Conservation (phyloP, 2,888 invertebrate species). For the Hirtodrosophila confusa region DNA sequence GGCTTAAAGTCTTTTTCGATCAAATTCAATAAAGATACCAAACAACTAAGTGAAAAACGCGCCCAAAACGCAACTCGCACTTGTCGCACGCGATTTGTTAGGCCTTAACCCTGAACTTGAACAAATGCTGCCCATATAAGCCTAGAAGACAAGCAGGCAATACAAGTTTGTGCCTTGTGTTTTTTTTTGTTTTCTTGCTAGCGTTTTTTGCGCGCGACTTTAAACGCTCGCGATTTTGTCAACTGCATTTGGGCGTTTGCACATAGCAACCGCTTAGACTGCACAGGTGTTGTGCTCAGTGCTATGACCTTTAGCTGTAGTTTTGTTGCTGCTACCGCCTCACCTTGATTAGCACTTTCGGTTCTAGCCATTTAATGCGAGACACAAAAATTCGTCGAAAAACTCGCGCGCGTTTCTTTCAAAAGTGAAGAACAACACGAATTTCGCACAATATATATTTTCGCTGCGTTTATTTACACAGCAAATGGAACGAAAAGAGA, state of each 20-base stretch:
- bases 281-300: conserved; percentile 24
- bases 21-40: background rate
- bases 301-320: conserved; percentile 42
- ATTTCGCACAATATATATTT: conserved; percentile 47
- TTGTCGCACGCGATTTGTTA: conserved; percentile 24
- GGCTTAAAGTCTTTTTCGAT: conserved; percentile 36
- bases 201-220: conserved; percentile 12
- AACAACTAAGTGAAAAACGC: conserved; percentile 15
- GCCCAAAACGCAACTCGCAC: conserved; percentile 18
- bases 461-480: conserved; percentile 34
- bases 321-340: conserved; percentile 18
- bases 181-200: conserved; percentile 6
- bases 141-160: conserved; percentile 31
- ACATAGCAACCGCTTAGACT: conserved; percentile 20
- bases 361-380: conserved; percentile 22
- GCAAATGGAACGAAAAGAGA: conserved; percentile 25
- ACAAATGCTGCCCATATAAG: conserved; percentile 44
- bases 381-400: conserved; percentile 20
- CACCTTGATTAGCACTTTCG: conserved; percentile 50
- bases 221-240: conserved; percentile 34
- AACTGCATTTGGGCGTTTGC: conserved; percentile 22
- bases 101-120: conserved; percentile 67
- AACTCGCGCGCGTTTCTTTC: conserved; percentile 35
- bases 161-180: conserved; percentile 24
- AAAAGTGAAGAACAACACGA: conserved; percentile 56